Evolutionary conservation across 2,888 invertebrate species (phyloP).

Genomic region (Chesias legatella): DNA sequence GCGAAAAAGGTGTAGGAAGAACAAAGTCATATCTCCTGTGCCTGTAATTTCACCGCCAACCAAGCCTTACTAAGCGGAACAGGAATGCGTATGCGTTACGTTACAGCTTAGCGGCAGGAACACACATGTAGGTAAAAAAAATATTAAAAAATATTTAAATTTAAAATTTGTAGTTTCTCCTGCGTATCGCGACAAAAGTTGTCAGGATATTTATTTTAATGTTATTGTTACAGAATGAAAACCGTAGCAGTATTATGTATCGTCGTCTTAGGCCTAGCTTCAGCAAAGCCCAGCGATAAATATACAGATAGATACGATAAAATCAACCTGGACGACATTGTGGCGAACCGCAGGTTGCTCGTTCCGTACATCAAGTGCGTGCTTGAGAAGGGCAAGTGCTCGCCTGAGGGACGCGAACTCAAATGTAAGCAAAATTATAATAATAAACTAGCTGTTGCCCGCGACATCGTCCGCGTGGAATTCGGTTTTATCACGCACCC

Average conservation of each 20-base stretch:
- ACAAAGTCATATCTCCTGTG: too few relatives aligned
- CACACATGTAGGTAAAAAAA: too few relatives aligned
- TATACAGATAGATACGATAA: conserved; percentile 85
- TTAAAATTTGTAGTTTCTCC: too few relatives aligned
- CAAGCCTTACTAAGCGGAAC: not conserved
- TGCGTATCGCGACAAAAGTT: too few relatives aligned
- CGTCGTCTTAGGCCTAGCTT: conserved; percentile 37
- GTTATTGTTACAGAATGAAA: conserved; percentile 36
- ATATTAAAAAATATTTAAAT: too few relatives aligned
- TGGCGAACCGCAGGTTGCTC: conserved; percentile 82
- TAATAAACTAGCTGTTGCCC: too few relatives aligned
- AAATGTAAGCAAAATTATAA: conserved; percentile 74
- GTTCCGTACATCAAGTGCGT: conserved; percentile 83
- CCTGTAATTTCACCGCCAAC: too few relatives aligned
- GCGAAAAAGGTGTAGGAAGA: too few relatives aligned
- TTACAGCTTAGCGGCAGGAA: too few relatives aligned
- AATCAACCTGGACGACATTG: conserved; percentile 82
- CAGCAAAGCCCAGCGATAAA: conserved; percentile 29
- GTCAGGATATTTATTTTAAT: not conserved
- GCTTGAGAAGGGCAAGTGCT: conserved; percentile 80
- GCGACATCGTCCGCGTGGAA: too few relatives aligned
- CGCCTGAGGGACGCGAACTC: conserved; percentile 83
- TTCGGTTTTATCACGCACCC: too few relatives aligned
- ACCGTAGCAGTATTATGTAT: conserved; percentile 39
- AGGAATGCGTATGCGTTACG: too few relatives aligned